Evolutionary conservation across 2,888 invertebrate species (phyloP).

Genomic region (Liposcelis brunnea): DNA sequence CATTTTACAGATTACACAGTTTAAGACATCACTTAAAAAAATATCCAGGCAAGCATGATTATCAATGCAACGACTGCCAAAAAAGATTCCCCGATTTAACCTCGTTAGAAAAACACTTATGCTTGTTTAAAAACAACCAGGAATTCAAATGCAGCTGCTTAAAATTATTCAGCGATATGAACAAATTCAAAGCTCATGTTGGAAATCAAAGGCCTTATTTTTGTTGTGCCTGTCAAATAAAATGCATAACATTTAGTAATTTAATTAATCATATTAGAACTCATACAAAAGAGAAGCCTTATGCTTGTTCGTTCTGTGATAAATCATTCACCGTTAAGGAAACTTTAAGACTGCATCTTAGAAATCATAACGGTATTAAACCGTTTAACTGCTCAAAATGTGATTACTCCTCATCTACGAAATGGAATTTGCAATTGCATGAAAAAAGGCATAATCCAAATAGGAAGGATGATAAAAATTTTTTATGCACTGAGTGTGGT

Average conservation of each 20-base stretch:
- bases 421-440: slow-evolving; percentile 4
- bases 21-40: background rate
- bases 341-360: background rate
- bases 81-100: background rate
- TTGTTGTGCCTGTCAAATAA: background rate
- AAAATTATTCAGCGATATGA: background rate
- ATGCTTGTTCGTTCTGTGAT: background rate
- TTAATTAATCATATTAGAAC: slow-evolving; percentile 4
- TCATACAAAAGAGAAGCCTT: slow-evolving; percentile 4
- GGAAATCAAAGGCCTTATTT: background rate
- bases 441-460: background rate
- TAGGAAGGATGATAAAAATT: background rate
- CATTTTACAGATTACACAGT: background rate
- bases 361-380: background rate
- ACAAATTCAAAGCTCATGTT: background rate
- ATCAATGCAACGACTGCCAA: background rate
- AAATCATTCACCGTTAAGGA: background rate
- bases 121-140: background rate
- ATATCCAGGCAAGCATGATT: slow-evolving; percentile 5
- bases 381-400: slow-evolving; percentile 3
- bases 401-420: background rate
- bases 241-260: background rate
- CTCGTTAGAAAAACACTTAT: background rate
- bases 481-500: slow-evolving; percentile 1
- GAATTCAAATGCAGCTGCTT: slow-evolving; percentile 3